Evolutionary conservation across 2,113 vertebrate genomes (phyloP).

Genomic region (Gorsachius goisagi): DNA sequence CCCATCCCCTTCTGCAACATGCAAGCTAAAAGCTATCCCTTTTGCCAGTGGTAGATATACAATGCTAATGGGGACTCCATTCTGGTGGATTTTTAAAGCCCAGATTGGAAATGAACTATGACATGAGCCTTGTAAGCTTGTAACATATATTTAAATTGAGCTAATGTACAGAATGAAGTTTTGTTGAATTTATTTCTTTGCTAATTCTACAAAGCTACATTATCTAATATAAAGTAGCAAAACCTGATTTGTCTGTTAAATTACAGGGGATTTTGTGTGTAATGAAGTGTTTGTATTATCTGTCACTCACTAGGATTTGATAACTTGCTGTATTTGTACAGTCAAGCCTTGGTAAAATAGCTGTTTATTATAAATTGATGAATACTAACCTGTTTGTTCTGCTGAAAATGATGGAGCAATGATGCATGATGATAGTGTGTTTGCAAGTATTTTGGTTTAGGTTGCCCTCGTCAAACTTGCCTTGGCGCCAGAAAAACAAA

Average conservation of each 20-base stretch:
- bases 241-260: conserved; percentile 47
- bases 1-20: no score
- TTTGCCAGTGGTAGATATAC: background rate
- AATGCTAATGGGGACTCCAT: background rate
- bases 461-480: conserved; percentile 47
- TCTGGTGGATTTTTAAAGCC: conserved; percentile 22
- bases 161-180: conserved; percentile 70
- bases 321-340: conserved; percentile 74
- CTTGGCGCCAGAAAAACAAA: conserved; percentile 48
- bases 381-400: conserved; percentile 69
- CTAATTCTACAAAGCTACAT: conserved; percentile 68
- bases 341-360: conserved; percentile 69
- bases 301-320: conserved; percentile 57
- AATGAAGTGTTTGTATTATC: conserved; percentile 71
- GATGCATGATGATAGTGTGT: conserved; percentile 66
- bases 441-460: conserved; percentile 55
- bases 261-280: conserved; percentile 52
- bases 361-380: conserved; percentile 65
- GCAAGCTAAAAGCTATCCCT: background rate
- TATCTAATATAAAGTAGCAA: conserved; percentile 65
- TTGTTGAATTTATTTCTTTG: conserved; percentile 64
- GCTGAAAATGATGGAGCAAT: conserved; percentile 52
- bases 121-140: conserved; percentile 58
- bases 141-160: conserved; percentile 67
- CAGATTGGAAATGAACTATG: conserved; percentile 64